Evolutionary conservation across 1,140 invertebrate genomes (phyloP).

Genomic region (Mactra quadrangularis): DNA sequence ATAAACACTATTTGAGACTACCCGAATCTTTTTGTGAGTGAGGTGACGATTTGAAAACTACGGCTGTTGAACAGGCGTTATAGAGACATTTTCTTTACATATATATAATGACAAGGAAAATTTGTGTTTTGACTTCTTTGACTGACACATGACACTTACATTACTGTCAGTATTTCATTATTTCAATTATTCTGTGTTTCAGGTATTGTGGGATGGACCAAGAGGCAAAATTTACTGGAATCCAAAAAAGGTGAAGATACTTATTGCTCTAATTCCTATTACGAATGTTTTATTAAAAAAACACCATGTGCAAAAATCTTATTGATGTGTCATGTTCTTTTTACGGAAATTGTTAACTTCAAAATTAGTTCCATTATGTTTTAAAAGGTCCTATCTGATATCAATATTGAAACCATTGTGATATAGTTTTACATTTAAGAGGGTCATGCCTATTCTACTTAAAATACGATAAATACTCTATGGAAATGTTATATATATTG

Average conservation of each 20-base stretch:
- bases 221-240: constrained; percentile 18
- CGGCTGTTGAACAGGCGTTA: no score
- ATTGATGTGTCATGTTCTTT: not conserved
- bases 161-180: no score
- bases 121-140: not conserved
- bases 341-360: not conserved
- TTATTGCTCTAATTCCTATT: not conserved
- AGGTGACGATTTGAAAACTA: no score
- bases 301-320: not conserved
- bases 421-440: not conserved
- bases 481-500: no score
- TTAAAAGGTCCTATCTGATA: not conserved
- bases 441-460: no score
- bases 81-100: no score
- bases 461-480: no score
- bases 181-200: no score
- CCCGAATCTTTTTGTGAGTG: no score
- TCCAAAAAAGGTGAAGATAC: constrained; percentile 19
- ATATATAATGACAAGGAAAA: no score
- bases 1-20: no score
- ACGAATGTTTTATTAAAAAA: not conserved
- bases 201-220: constrained; percentile 21
- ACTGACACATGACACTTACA: no score
- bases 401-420: not conserved
- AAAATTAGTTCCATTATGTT: not conserved